A percentile compares a stretch with the other conserved stretches of the same genome.
Conservation (phyloP, 2,888 invertebrate species). For the Drosophila neoperkinsi region DNA sequence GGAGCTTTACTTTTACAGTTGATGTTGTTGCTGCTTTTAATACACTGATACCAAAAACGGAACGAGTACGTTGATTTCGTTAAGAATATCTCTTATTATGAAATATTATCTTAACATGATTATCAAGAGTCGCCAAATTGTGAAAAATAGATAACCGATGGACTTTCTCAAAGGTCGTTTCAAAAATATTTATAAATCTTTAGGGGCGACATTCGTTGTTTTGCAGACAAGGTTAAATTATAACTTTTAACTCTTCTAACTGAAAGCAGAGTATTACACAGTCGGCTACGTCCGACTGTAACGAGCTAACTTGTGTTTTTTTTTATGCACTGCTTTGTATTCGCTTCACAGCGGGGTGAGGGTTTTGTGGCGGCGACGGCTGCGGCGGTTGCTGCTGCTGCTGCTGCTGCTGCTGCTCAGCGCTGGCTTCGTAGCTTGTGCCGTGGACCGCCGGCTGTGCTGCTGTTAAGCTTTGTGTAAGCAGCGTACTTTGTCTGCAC, state of each 20-base stretch:
- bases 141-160: background rate
- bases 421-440: slow-evolving; percentile 17
- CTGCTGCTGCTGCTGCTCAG: background rate
- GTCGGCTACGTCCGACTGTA: background rate
- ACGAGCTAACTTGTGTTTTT: slow-evolving; percentile 17
- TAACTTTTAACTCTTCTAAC: background rate
- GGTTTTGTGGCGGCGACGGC: background rate
- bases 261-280: background rate
- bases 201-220: background rate
- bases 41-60: background rate
- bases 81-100: background rate
- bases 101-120: background rate
- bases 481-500: slow-evolving; percentile 74
- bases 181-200: background rate
- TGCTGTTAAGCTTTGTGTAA: slow-evolving; percentile 79
- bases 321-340: slow-evolving; percentile 73
- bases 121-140: background rate
- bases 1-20: slow-evolving; percentile 70
- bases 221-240: background rate
- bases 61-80: too few species aligned
- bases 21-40: slow-evolving; percentile 14
- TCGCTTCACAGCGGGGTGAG: slow-evolving; percentile 37
- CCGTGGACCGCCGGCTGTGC: slow-evolving; percentile 64
- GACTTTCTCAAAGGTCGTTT: background rate
- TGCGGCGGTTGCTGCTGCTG: background rate